Evolutionary conservation across 2,113 vertebrate species (phyloP).

Genomic region (Dryoscopus gambensis): DNA sequence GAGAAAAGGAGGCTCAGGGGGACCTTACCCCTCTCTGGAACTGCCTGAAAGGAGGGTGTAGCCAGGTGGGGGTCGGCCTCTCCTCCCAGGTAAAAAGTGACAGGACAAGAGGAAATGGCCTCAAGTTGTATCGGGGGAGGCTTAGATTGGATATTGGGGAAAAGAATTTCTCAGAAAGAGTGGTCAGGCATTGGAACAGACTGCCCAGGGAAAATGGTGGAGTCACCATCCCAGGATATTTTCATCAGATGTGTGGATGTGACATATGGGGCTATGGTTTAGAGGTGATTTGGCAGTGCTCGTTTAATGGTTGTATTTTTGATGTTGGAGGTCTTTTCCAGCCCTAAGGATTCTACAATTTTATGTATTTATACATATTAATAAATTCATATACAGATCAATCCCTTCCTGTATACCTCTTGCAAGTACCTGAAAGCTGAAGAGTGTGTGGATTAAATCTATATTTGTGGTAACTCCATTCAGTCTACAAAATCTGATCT

Average conservation of each 20-base stretch:
- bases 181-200: neutral
- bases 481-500: neutral
- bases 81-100: neutral
- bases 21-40: rapidly evolving
- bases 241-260: neutral
- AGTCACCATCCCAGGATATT: neutral
- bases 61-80: rapidly evolving
- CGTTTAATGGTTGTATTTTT: neutral
- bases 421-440: neutral
- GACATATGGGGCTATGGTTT: neutral
- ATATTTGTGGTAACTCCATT: neutral
- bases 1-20: neutral
- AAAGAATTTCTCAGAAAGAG: neutral
- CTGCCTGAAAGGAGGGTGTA: neutral
- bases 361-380: neutral
- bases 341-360: neutral
- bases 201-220: neutral
- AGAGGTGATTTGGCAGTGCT: neutral
- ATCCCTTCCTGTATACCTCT: neutral
- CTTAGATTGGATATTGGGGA: neutral
- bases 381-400: neutral
- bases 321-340: neutral
- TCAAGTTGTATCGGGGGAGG: neutral
- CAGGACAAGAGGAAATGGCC: neutral
- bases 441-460: neutral